Conservation (phyloP, 2,113 vertebrate genomes). For the Oncorhynchus clarkii region DNA sequence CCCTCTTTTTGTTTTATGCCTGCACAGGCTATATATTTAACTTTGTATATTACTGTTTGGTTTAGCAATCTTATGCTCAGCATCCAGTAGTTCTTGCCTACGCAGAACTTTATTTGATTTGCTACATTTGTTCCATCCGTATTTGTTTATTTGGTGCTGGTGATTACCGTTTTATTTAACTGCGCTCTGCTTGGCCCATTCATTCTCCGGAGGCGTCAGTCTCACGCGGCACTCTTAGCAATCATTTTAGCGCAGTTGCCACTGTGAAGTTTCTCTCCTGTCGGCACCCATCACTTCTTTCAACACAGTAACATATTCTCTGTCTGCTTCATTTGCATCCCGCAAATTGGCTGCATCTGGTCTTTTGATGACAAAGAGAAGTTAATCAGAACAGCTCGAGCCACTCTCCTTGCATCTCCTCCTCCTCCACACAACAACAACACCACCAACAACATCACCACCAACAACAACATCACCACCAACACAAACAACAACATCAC, state of each 20-base stretch:
- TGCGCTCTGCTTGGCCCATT: slow-evolving; percentile 4
- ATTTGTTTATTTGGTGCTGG: slow-evolving; percentile 26
- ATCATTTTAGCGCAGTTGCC: neutral
- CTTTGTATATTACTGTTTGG: slow-evolving; percentile 5
- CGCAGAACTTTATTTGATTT: slow-evolving; percentile 30
- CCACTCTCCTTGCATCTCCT: slow-evolving; percentile 29
- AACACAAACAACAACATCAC: neutral
- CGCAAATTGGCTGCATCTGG: slow-evolving; percentile 34
- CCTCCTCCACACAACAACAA: slow-evolving; percentile 17
- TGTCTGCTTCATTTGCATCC: slow-evolving; percentile 30
- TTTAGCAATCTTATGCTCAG: slow-evolving; percentile 4
- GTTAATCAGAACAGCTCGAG: slow-evolving; percentile 39
- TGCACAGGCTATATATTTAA: neutral
- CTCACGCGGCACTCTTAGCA: neutral
- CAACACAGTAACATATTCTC: slow-evolving; percentile 2
- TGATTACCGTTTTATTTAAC: slow-evolving; percentile 25
- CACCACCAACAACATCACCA: too few relatives aligned
- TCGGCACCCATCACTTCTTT: neutral
- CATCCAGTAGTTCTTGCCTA: slow-evolving; percentile 12
- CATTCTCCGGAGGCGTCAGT: slow-evolving; percentile 21
- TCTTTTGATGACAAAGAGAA: slow-evolving; percentile 35
- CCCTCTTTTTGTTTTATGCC: neutral
- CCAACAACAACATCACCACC: too few relatives aligned
- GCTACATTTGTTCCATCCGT: slow-evolving; percentile 10
- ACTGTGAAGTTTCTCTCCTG: neutral